phyloP scores from a whole-genome alignment of 2,113 vertebrate species.

The Picathartes gymnocephalus region DNA sequence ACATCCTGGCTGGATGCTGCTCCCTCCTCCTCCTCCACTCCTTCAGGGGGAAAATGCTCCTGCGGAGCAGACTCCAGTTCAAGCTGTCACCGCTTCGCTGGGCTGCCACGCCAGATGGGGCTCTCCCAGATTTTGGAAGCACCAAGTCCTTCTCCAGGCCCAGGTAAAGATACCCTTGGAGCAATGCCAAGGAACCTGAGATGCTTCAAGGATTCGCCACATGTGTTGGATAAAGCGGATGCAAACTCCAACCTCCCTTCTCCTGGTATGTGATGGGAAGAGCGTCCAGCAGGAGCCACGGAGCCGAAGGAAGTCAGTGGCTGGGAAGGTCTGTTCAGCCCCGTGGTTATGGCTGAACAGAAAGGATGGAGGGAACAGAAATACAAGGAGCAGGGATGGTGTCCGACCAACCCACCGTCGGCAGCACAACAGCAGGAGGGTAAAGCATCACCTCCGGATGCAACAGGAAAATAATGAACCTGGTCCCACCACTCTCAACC shows the following conservation, averaged over 20 bases:
- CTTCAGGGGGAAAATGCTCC: background rate
- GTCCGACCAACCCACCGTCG: accelerated
- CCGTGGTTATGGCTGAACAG: accelerated
- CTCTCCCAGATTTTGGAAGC: background rate
- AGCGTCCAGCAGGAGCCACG: accelerated
- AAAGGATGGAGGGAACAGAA: background rate
- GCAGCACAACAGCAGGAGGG: background rate
- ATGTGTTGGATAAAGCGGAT: background rate
- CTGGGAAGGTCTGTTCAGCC: background rate
- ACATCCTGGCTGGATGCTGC: conserved; percentile 2
- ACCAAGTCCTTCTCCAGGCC: background rate
- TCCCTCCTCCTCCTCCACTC: background rate
- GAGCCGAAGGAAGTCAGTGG: background rate
- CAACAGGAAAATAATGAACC: background rate
- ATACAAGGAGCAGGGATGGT: background rate
- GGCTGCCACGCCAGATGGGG: accelerated
- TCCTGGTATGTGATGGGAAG: background rate
- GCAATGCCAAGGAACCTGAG: background rate
- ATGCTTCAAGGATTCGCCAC: background rate
- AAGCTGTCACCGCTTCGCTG: background rate
- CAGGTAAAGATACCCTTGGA: background rate
- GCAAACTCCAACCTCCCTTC: background rate
- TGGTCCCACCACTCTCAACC: background rate
- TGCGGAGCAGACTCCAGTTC: background rate
- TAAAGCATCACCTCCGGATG: background rate